Evolutionary conservation across 1,140 invertebrate genomes (phyloP).

Genomic region (Epicauta chinensis): DNA sequence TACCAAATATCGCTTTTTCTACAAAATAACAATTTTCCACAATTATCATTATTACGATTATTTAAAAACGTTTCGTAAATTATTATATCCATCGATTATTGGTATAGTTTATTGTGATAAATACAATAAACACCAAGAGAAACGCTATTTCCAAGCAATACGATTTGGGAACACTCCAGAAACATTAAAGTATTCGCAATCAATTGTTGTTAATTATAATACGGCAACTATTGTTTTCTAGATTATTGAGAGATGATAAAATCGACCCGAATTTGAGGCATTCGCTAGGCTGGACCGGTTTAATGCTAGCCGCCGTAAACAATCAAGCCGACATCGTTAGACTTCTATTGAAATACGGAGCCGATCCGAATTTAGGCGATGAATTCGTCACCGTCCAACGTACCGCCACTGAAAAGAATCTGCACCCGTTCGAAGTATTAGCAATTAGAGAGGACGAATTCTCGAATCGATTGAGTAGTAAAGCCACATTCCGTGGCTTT

Average conservation of each 20-base stretch:
- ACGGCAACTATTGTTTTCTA: conserved; percentile 34
- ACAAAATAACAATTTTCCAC: too few relatives aligned
- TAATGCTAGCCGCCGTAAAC: conserved; percentile 80
- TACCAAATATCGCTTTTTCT: too few relatives aligned
- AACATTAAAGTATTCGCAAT: not conserved
- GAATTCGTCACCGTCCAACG: conserved; percentile 68
- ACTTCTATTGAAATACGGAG: conserved; percentile 66
- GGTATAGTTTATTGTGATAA: too few relatives aligned
- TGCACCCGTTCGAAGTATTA: conserved; percentile 40
- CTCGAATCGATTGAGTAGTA: conserved; percentile 62
- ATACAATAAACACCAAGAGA: too few relatives aligned
- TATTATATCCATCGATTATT: too few relatives aligned
- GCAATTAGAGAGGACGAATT: conserved; percentile 50
- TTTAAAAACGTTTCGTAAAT: too few relatives aligned
- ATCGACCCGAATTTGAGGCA: conserved; percentile 60
- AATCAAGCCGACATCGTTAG: conserved; percentile 57
- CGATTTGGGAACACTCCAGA: too few relatives aligned
- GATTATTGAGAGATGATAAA: conserved; percentile 27
- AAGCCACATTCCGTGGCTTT: conserved; percentile 75
- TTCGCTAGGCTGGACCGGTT: conserved; percentile 75
- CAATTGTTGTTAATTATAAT: not conserved
- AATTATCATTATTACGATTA: too few relatives aligned
- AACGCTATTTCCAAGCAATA: too few relatives aligned
- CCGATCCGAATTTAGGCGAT: conserved; percentile 73
- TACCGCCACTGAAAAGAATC: conserved; percentile 45